Conservation (phyloP, 2,113 vertebrate species). For the Sceloporus undulatus region DNA sequence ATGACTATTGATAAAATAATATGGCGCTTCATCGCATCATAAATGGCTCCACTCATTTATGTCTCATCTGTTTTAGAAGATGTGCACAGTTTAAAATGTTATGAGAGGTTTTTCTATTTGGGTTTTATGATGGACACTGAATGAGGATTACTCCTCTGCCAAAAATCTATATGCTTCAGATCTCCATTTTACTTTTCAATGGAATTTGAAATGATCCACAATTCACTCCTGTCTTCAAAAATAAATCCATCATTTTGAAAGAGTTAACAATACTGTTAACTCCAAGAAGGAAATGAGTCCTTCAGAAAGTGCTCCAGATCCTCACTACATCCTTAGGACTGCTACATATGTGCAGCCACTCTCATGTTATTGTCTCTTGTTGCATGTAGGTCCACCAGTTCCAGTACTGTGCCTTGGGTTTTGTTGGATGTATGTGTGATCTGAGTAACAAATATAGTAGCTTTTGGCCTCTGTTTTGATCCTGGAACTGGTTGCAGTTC, state of each 20-base stretch:
- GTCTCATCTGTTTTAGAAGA: conserved; percentile 44
- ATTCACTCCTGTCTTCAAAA: not conserved
- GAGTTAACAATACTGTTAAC: not conserved
- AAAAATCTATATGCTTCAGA: conserved; percentile 1
- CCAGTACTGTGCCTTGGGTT: not conserved
- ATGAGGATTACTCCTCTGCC: conserved; percentile 17
- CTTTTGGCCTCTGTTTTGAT: not conserved
- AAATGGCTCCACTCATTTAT: conserved; percentile 44
- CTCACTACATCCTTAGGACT: not conserved
- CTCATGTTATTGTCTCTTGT: not conserved
- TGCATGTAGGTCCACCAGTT: no score
- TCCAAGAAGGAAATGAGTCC: not conserved
- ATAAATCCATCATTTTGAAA: not conserved
- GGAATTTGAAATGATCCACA: not conserved
- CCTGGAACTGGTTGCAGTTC: no score
- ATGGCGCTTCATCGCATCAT: conserved; percentile 52
- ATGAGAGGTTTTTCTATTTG: conserved; percentile 55
- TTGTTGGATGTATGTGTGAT: not conserved
- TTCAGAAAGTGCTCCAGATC: not conserved
- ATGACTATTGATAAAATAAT: conserved; percentile 56
- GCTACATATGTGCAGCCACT: not conserved
- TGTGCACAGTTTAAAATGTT: conserved; percentile 46
- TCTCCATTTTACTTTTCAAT: not conserved
- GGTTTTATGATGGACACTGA: conserved; percentile 65
- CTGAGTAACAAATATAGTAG: not conserved